phyloP scores from a whole-genome alignment of 2,113 vertebrate species.

The Bothrops jararaca region DNA sequence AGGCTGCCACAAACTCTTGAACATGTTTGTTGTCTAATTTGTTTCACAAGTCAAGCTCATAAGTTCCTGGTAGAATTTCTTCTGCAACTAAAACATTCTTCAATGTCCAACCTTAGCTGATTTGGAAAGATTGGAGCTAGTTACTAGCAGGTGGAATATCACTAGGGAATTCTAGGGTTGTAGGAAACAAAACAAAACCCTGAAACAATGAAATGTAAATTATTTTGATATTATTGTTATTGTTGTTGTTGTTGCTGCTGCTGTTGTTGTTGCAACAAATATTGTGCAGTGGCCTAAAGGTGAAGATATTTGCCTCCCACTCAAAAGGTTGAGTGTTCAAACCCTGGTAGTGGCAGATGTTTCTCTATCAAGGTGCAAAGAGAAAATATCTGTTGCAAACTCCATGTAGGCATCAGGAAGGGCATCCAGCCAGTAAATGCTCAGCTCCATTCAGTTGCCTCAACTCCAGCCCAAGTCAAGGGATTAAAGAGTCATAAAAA shows the following conservation, averaged over 20 bases:
- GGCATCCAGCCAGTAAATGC: neutral
- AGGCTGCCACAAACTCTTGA: neutral
- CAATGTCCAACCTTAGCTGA: neutral
- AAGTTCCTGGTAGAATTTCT: neutral
- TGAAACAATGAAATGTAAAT: neutral
- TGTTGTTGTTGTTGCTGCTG: no score
- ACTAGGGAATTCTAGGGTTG: neutral
- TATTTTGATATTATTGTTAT: neutral
- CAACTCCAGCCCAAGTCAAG: neutral
- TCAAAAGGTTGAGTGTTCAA: neutral
- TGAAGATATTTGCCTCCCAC: neutral
- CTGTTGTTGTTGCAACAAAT: neutral
- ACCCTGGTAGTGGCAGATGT: neutral
- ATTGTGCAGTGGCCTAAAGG: neutral
- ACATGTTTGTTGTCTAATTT: neutral
- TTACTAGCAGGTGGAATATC: neutral
- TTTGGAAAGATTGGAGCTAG: neutral
- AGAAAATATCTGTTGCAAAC: neutral
- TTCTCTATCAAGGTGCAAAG: neutral
- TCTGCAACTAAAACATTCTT: neutral
- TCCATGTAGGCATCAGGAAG: neutral
- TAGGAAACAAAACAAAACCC: neutral
- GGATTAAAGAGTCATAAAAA: neutral
- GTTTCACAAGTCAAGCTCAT: neutral
- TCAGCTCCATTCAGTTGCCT: neutral